Conservation (phyloP, 2,113 vertebrate genomes). For the Mobula birostris region DNA sequence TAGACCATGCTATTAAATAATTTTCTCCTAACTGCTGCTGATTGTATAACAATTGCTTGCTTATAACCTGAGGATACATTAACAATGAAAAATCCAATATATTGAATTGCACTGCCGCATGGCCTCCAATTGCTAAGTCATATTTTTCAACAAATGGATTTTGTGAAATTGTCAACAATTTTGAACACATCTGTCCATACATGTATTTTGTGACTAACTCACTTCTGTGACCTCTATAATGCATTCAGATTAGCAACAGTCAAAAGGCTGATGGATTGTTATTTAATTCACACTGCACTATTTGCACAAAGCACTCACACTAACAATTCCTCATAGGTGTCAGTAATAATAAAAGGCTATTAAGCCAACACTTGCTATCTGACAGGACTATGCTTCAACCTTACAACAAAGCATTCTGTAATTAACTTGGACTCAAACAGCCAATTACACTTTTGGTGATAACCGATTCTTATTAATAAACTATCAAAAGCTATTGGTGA, state of each 20-base stretch:
- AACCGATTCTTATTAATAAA: neutral
- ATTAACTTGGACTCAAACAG: neutral
- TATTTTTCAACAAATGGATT: constrained; percentile 7
- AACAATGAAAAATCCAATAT: neutral
- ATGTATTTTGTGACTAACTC: neutral
- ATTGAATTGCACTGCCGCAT: neutral
- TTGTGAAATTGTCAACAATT: neutral
- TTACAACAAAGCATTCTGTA: neutral
- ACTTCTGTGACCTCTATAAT: neutral
- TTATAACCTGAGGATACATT: neutral
- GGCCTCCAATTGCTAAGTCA: neutral
- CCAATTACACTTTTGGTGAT: neutral
- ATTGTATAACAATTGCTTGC: neutral
- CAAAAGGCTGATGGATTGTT: neutral
- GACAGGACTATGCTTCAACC: neutral
- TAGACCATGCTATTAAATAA: neutral
- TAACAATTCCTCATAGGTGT: neutral
- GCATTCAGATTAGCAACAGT: neutral
- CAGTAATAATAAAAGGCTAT: neutral
- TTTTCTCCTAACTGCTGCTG: neutral
- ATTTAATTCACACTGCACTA: neutral
- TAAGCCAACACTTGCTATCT: neutral
- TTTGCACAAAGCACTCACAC: neutral
- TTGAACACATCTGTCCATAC: no score
- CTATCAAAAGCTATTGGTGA: constrained; percentile 1